A percentile compares a stretch with the other conserved stretches of the same genome.
Conservation (phyloP, 1,140 invertebrate genomes). For the Neomicropteryx cornuta region DNA sequence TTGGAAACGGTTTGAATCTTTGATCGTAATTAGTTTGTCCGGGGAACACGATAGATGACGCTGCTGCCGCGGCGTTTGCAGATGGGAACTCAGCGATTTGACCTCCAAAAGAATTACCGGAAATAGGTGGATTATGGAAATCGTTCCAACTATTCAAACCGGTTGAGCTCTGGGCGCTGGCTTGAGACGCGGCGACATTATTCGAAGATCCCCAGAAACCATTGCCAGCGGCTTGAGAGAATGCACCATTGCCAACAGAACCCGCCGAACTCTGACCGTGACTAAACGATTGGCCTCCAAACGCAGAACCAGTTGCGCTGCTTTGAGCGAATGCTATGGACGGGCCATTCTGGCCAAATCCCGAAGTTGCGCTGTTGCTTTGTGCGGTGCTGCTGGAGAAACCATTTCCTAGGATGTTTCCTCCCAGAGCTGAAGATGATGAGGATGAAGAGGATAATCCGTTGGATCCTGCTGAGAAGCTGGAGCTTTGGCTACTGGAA, state of each 20-base stretch:
- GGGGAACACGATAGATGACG: constrained; percentile 8
- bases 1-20: no score
- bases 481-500: constrained; percentile 9
- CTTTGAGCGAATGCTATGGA: constrained; percentile 11
- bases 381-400: constrained; percentile 10
- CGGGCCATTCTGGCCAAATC: constrained; percentile 5
- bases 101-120: no score
- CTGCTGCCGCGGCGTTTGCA: no score
- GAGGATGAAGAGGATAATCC: constrained; percentile 9
- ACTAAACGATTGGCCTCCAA: constrained; percentile 8
- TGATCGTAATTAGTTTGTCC: constrained; percentile 8
- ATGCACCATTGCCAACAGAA: constrained; percentile 12
- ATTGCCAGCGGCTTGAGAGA: constrained; percentile 6
- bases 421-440: constrained; percentile 5
- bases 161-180: constrained; percentile 11
- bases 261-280: constrained; percentile 10
- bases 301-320: constrained; percentile 6
- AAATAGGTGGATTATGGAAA: no score
- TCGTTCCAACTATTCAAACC: constrained; percentile 3
- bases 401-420: constrained; percentile 10
- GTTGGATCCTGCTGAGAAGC: constrained; percentile 8
- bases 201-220: constrained; percentile 8
- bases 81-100: no score
- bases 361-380: constrained; percentile 10
- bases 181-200: constrained; percentile 7